These are phyloP conservation scores for Coregonus ussuriensis DNA, from an alignment of 2,797 vertebrate species.

Conservation along the genomic window DNA sequence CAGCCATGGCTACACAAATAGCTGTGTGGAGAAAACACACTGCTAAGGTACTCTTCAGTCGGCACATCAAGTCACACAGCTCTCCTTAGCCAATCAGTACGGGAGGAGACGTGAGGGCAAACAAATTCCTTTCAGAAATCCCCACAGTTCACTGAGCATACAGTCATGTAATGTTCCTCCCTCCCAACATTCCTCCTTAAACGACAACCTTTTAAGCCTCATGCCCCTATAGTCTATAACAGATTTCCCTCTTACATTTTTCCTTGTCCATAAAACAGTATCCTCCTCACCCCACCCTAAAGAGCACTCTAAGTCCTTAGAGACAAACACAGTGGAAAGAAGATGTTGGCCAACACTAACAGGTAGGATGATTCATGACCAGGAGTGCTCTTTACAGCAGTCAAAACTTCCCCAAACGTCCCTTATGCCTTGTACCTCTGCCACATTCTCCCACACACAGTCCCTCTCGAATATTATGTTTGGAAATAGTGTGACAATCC, in stretches of 20 bases:
- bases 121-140: constrained; percentile 76
- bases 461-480: not conserved
- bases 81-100: constrained; percentile 63
- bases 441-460: not conserved
- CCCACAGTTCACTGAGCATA: constrained; percentile 44
- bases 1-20: constrained; percentile 72
- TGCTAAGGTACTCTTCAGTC: constrained; percentile 68
- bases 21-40: constrained; percentile 57
- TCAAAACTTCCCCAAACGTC: not conserved
- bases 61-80: constrained; percentile 63
- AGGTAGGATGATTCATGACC: constrained; percentile 36
- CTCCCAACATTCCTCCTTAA: constrained; percentile 29
- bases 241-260: constrained; percentile 14
- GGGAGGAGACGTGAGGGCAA: constrained; percentile 68
- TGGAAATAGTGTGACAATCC: not conserved
- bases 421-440: not conserved
- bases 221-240: not conserved
- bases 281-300: constrained; percentile 35
- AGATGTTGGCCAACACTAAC: constrained; percentile 51
- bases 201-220: not conserved
- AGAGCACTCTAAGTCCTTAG: constrained; percentile 35
- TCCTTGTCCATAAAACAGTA: constrained; percentile 38
- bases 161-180: constrained; percentile 52
- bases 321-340: constrained; percentile 42
- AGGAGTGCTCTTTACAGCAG: not conserved